Evolutionary conservation across 2,113 vertebrate species (phyloP).

Genomic region (Leptobrachium ailaonicum): DNA sequence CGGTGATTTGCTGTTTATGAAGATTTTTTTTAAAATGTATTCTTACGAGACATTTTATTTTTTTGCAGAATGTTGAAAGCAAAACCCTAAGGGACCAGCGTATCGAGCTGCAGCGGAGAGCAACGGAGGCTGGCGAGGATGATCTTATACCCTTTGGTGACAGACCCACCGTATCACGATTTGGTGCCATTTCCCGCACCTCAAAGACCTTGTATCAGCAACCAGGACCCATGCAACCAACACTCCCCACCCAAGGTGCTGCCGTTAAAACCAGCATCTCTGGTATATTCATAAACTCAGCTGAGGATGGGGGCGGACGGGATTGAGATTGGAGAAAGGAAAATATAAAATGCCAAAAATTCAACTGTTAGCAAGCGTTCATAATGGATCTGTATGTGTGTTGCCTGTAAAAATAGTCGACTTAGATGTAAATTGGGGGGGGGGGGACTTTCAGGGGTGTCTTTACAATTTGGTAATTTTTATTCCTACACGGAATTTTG

Average conservation of each 20-base stretch:
- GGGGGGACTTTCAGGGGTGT: too few relatives aligned
- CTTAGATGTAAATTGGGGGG: too few relatives aligned
- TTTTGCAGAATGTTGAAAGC: conserved; percentile 81
- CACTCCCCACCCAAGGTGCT: conserved; percentile 82
- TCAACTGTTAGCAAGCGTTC: too few relatives aligned
- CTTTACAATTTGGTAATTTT: too few relatives aligned
- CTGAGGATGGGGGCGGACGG: too few relatives aligned
- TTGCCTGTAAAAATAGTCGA: too few relatives aligned
- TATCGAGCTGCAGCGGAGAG: conserved; percentile 84
- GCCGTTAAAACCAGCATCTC: conserved; percentile 84
- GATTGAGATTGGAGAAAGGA: too few relatives aligned
- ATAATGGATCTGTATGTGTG: too few relatives aligned
- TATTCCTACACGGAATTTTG: too few relatives aligned
- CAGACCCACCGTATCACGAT: conserved; percentile 92
- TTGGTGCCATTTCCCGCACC: conserved; percentile 94
- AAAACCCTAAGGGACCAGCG: conserved; percentile 85
- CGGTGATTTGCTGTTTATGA: too few relatives aligned
- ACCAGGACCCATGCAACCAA: conserved; percentile 85
- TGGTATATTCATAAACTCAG: conserved; percentile 65
- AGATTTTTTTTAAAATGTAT: too few relatives aligned
- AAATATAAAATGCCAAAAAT: too few relatives aligned
- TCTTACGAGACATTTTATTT: not conserved
- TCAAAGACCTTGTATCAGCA: conserved; percentile 92
- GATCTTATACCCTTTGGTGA: conserved; percentile 97
- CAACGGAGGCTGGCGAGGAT: conserved; percentile 88